Base-by-base conservation (phyloP, 2,113 vertebrate genomes). In the Erythrocebus patas region DNA sequence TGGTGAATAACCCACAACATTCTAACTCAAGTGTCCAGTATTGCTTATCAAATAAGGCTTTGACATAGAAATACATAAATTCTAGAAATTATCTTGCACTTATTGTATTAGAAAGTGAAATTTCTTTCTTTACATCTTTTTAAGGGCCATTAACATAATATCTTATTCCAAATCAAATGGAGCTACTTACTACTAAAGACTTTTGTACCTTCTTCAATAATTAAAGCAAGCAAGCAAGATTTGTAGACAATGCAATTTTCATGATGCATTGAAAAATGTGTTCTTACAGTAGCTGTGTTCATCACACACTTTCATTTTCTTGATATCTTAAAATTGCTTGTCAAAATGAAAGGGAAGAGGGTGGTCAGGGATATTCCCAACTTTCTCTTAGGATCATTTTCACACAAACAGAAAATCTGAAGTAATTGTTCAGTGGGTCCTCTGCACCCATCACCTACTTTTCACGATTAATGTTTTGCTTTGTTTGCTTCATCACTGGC, bases 191-290 rank as follows among this genome's bases (percentile, higher is more conserved):
- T 72, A 40, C 78, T 35, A 85, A n/a, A 82, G 85, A 91, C 27
- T 87, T 93, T 70, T 90, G 18, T 57, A n/a, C 64, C 38, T 91
- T 97, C 95, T 95, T 97, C 73, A 91, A 48, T 95, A 97, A 95
- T 97, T 97, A 95, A 97, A 82, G 82, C 40, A 73, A 84, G 85
- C 32, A 80, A 95, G 32, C 91, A 92, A 91, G 85, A 95, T 92
- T 98, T 95, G 84, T 64, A 92, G 97, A 85, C 79, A 92, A 45
- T 88, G 76, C 91, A 92, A 18, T 97, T 93, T 97, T 89, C 75
- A 83, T 96, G 93, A 95, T 86, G 82, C 27, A 23, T 70, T 82
- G 68, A 96, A 90, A 95, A 96, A 79, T 73, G 50, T 80, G 73
- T 86, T 86, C 76, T 32, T 64, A 80, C 4, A 93, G 61, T 45